phyloP scores from a whole-genome alignment of 2,888 invertebrate genomes.

The Spodoptera exigua region DNA sequence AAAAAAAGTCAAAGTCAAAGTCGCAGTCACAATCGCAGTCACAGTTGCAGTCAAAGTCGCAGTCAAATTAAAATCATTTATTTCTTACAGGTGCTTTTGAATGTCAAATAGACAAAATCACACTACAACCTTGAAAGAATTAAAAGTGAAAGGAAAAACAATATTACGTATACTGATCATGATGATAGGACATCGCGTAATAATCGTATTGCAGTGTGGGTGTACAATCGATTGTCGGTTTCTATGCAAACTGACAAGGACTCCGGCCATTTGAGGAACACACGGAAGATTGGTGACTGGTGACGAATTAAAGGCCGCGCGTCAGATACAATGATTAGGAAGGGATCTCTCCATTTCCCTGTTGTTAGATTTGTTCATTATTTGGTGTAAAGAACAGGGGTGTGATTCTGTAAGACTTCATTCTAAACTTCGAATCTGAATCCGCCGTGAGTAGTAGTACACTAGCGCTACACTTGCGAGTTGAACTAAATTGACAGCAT shows the following conservation, averaged over 20 bases:
- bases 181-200: constrained; percentile 22
- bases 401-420: too few relatives aligned
- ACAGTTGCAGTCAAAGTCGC: too few relatives aligned
- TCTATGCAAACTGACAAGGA: constrained; percentile 56
- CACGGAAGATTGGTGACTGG: constrained; percentile 54
- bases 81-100: too few relatives aligned
- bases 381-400: too few relatives aligned
- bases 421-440: too few relatives aligned
- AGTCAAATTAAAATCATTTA: too few relatives aligned
- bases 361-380: too few relatives aligned
- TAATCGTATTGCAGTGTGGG: constrained; percentile 44
- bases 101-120: not conserved
- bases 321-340: constrained; percentile 32
- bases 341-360: too few relatives aligned
- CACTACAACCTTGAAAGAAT: constrained; percentile 23
- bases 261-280: constrained; percentile 48
- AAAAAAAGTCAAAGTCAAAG: not conserved
- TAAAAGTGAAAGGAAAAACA: constrained; percentile 46
- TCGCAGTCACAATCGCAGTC: too few relatives aligned
- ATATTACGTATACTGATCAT: constrained; percentile 7
- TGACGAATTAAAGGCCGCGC: constrained; percentile 48
- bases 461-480: too few relatives aligned
- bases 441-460: too few relatives aligned
- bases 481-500: too few relatives aligned
- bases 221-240: constrained; percentile 52